These are phyloP conservation scores for Enoplosus armatus DNA, from an alignment of 2,797 vertebrate genomes.

Conservation along the genomic window DNA sequence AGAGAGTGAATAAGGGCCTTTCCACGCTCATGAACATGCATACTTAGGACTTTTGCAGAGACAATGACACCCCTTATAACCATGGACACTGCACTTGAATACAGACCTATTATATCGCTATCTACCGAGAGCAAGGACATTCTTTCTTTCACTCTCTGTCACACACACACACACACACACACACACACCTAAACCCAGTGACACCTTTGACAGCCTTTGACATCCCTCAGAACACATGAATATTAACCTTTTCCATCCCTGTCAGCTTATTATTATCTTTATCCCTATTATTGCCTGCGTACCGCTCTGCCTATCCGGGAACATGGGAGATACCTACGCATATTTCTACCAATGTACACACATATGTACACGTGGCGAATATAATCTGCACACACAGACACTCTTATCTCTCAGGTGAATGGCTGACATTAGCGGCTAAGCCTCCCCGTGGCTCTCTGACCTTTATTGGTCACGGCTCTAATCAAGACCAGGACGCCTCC, in stretches of 20 bases:
- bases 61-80: slow-evolving; percentile 8
- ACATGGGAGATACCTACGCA: not conserved
- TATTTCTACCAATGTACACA: slow-evolving; percentile 1
- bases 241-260: slow-evolving; percentile 12
- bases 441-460: slow-evolving; percentile 64
- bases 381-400: slow-evolving; percentile 19
- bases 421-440: slow-evolving; percentile 66
- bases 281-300: slow-evolving; percentile 14
- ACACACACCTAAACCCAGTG: not conserved
- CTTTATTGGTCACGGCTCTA: slow-evolving; percentile 53
- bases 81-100: slow-evolving; percentile 1
- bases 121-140: not conserved
- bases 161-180: not conserved
- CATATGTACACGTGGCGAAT: not conserved
- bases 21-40: slow-evolving; percentile 5
- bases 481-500: slow-evolving; percentile 43
- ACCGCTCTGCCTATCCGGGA: not conserved
- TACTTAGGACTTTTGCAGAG: not conserved
- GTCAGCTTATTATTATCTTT: slow-evolving; percentile 31
- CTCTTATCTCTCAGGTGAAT: slow-evolving; percentile 46
- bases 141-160: not conserved
- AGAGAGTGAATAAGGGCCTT: slow-evolving; percentile 13
- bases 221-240: slow-evolving; percentile 1
- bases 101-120: not conserved
- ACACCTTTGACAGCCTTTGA: slow-evolving; percentile 6